Conservation (phyloP, 2,888 invertebrate genomes). For the Heteromyza rotundicornis region DNA sequence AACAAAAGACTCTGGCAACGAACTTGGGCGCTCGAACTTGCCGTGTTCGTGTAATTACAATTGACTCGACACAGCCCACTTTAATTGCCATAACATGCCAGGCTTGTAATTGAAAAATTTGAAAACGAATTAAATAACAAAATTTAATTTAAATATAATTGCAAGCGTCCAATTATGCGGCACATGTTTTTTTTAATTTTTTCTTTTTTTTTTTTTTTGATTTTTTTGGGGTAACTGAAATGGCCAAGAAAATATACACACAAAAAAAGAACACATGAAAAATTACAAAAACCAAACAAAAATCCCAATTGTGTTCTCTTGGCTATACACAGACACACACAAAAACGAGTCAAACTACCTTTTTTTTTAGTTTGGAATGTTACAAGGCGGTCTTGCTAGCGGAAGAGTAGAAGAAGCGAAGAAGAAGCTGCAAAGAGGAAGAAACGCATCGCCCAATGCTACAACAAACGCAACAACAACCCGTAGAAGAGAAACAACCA, state of each 20-base stretch:
- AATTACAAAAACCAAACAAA: constrained; percentile 19
- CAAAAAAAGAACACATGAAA: constrained; percentile 32
- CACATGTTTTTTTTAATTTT: background rate
- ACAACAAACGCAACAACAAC: background rate
- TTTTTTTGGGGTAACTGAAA: too few species aligned
- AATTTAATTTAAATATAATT: background rate
- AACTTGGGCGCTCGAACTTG: too few species aligned
- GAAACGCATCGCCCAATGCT: too few species aligned
- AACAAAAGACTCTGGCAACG: constrained; percentile 38
- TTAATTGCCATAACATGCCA: background rate
- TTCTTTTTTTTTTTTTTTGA: too few species aligned
- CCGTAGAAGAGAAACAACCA: constrained; percentile 12
- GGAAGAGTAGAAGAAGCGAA: background rate
- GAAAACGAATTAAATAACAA: too few species aligned
- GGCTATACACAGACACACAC: constrained; percentile 11
- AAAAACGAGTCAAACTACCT: constrained; percentile 50
- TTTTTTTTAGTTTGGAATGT: constrained; percentile 35
- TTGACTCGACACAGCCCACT: background rate
- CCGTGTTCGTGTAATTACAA: too few species aligned
- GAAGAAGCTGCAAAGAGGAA: too few species aligned
- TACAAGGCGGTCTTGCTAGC: background rate
- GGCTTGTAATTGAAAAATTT: too few species aligned
- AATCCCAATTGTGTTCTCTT: constrained; percentile 18
- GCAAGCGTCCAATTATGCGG: background rate
- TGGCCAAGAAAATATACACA: constrained; percentile 29